Evolutionary conservation across 2,888 invertebrate genomes (phyloP).

Genomic region (Altica lythri): DNA sequence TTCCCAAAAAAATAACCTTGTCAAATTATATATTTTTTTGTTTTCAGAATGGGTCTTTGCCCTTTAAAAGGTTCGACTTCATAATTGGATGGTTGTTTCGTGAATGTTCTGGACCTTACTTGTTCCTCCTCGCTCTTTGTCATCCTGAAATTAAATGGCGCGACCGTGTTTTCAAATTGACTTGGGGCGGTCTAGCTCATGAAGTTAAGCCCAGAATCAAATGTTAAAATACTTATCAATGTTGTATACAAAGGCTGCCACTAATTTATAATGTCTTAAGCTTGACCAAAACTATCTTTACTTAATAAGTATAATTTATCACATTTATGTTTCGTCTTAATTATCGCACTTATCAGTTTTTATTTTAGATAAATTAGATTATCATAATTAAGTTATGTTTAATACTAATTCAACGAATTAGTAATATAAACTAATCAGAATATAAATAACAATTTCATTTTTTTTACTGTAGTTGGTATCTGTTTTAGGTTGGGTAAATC

Average conservation of each 20-base stretch:
- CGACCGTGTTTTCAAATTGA: slow-evolving; percentile 84
- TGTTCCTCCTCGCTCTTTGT: slow-evolving; percentile 84
- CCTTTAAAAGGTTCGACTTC: slow-evolving; percentile 93
- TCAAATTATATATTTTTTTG: slow-evolving; percentile 20
- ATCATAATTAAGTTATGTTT: no score
- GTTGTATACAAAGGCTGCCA: slow-evolving; percentile 6
- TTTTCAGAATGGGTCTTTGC: slow-evolving; percentile 87
- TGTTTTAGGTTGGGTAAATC: no score
- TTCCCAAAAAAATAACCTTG: no score
- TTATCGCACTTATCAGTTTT: no score
- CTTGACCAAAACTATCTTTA: slow-evolving; percentile 9
- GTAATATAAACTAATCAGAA: no score
- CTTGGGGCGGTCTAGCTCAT: slow-evolving; percentile 95
- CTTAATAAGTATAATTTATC: no score
- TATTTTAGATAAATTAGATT: no score
- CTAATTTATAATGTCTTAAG: slow-evolving; percentile 3
- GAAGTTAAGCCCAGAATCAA: slow-evolving; percentile 79
- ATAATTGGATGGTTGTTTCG: slow-evolving; percentile 93
- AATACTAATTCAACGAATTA: no score
- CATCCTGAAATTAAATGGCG: slow-evolving; percentile 93
- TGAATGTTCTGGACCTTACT: slow-evolving; percentile 86
- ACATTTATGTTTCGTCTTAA: no score
- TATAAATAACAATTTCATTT: no score
- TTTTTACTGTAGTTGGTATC: no score
- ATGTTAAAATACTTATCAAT: slow-evolving; percentile 56